A percentile compares a stretch with the other conserved stretches of the same genome.
Conservation (phyloP, 2,797 vertebrate genomes). For the Aulostomus chinensis region DNA sequence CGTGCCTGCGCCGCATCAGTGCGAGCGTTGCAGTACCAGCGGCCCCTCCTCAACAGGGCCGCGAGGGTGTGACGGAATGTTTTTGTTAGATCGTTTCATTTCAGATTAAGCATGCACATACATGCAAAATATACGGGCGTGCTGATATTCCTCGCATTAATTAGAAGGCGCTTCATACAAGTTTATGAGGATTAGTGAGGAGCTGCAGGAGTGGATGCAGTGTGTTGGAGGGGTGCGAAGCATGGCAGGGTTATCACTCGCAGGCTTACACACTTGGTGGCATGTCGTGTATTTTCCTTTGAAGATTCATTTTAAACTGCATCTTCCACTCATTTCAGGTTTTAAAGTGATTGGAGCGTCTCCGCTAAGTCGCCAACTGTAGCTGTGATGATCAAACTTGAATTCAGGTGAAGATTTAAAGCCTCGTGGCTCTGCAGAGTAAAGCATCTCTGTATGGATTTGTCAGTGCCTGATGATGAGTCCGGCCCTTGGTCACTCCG, state of each 20-base stretch:
- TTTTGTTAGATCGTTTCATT: conserved; percentile 22
- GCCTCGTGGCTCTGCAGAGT: conserved; percentile 13
- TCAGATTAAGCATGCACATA: conserved; percentile 14
- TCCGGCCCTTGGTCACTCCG: conserved; percentile 7
- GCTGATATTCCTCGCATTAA: conserved; percentile 13
- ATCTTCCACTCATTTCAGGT: conserved; percentile 24
- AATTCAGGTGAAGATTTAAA: conserved; percentile 44
- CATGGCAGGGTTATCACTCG: conserved; percentile 24
- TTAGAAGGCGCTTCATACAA: conserved; percentile 5
- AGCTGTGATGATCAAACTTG: conserved; percentile 31
- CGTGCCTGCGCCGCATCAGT: no score
- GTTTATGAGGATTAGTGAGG: conserved; percentile 19
- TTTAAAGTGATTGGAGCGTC: conserved; percentile 18
- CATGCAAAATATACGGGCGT: neutral
- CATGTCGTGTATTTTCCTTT: conserved; percentile 44
- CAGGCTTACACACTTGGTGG: conserved; percentile 24
- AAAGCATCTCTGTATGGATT: conserved; percentile 26
- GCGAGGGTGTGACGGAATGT: conserved; percentile 1
- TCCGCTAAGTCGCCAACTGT: conserved; percentile 13
- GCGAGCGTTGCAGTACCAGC: no score
- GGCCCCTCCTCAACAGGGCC: no score
- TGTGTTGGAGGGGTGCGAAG: conserved; percentile 11
- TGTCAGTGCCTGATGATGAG: conserved; percentile 31
- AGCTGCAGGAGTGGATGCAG: neutral
- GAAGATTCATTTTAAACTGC: conserved; percentile 38